A percentile compares a stretch with the other conserved stretches of the same genome.
Evolutionary conservation across 2,888 invertebrate species (phyloP).

Genomic region (Pasiphila rectangulata): DNA sequence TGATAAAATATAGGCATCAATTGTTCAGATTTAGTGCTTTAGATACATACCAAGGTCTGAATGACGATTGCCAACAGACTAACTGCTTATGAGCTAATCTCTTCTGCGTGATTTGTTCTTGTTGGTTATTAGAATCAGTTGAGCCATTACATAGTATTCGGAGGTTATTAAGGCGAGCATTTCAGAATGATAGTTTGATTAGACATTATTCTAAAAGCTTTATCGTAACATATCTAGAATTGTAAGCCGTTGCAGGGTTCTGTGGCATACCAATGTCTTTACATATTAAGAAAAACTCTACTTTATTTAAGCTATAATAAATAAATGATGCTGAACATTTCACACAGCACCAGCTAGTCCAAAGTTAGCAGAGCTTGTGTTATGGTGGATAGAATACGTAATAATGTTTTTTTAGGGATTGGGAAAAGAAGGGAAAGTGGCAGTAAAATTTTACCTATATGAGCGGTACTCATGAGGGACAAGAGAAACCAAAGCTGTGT

Average conservation of each 20-base stretch:
- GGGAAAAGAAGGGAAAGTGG: too few relatives aligned
- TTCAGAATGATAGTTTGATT: not conserved
- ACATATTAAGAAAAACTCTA: too few relatives aligned
- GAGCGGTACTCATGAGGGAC: too few relatives aligned
- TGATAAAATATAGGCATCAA: not conserved
- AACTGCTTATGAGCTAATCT: conserved; percentile 26
- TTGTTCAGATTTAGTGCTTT: not conserved
- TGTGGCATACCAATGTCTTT: too few relatives aligned
- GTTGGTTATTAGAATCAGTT: conserved; percentile 9
- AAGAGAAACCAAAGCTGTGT: too few relatives aligned
- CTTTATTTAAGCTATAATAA: too few relatives aligned
- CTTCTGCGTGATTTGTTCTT: conserved; percentile 18
- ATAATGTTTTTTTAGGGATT: too few relatives aligned
- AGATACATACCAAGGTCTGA: conserved; percentile 8
- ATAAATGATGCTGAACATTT: too few relatives aligned
- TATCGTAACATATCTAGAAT: not conserved
- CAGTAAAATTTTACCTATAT: too few relatives aligned
- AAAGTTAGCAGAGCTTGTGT: too few relatives aligned
- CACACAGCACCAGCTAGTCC: too few relatives aligned
- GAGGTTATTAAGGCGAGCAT: conserved; percentile 1
- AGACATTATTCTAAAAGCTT: not conserved
- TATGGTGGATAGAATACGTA: too few relatives aligned
- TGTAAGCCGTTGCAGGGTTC: not conserved
- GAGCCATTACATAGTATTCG: conserved; percentile 9
- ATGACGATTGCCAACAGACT: conserved; percentile 12